A percentile compares a stretch with the other conserved stretches of the same genome.
These are phyloP conservation scores for Phrynocephalus vlangalii DNA, from an alignment of 2,797 vertebrate species.

Conservation along the genomic window DNA sequence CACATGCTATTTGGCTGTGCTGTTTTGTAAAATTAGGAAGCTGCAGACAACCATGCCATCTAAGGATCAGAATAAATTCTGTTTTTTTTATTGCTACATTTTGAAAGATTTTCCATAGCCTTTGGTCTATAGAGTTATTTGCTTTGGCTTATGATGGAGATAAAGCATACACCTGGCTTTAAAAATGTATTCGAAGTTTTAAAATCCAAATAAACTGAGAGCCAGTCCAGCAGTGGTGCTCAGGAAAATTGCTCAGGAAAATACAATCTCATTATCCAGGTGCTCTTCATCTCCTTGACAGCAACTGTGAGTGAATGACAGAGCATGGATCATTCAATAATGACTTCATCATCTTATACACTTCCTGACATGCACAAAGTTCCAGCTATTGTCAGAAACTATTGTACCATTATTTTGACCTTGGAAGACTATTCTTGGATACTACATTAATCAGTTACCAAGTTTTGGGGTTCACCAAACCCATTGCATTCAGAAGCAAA, in stretches of 20 bases:
- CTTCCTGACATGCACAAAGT: background rate
- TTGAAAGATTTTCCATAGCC: background rate
- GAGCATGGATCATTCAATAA: background rate
- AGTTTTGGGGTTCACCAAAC: background rate
- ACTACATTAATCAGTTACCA: background rate
- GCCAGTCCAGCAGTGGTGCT: background rate
- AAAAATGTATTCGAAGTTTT: background rate
- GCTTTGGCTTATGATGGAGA: background rate
- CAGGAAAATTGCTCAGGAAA: slow-evolving; percentile 21
- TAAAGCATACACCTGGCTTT: background rate
- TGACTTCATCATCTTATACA: background rate
- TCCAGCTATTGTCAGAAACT: background rate
- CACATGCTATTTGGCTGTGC: background rate
- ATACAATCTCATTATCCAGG: slow-evolving; percentile 20
- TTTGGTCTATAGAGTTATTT: background rate
- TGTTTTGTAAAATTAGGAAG: background rate
- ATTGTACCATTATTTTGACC: slow-evolving; percentile 7
- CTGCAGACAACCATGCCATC: background rate
- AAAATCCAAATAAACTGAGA: background rate
- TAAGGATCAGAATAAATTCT: background rate
- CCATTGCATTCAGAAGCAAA: background rate
- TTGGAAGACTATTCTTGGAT: background rate
- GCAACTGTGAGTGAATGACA: slow-evolving; percentile 3
- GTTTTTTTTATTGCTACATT: background rate
- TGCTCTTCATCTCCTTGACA: background rate